Base-by-base conservation (phyloP, 2,888 invertebrate genomes). In the Megalurothrips usitatus region DNA sequence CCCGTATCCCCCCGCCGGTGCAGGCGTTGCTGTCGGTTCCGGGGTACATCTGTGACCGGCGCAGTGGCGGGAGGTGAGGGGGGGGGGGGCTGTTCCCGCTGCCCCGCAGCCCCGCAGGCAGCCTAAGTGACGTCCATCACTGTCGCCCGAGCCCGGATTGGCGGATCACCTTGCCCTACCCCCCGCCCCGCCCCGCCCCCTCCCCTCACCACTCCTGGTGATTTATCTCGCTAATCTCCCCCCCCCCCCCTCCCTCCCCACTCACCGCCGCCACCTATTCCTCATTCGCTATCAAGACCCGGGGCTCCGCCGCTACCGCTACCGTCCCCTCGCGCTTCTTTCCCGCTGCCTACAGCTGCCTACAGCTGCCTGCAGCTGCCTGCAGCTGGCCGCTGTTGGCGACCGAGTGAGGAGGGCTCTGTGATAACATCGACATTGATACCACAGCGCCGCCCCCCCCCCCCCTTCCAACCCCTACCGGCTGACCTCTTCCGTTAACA, bases 391-490 rank as follows among this genome's bases (percentile, higher is more conserved):
- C n/a, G 14, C 58, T 17, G 11, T 11, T 49, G 58, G 11, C 58
- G n/a, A n/a, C n/a, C n/a, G n/a, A n/a, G n/a, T 43, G 34, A 43
- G 58, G 58, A 58, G 58, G 58, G 17, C 34, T n/a, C n/a, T n/a
- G 58, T 58, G 58, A 58, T 58, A 58, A 58, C 58, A 58, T 58
- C 58, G n/a, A 58, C 58, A 58, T 58, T 58, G 58, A 58, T 58
- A 58, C 58, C 58, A 14, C 52, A 17, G 9, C 52, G 12, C 52
- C 12, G 6, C 19, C 14, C n/a, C 58, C n/a, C 58, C 58, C 14
- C 58, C 58, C 19, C 58, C 11, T 8, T 10, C 52, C 14, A 11
- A n/a, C 58, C 58, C 14, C 58, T n/a, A 11, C 58, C 58, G 58
- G 19, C 12, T 17, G 6, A 17, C 58, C 58, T 17, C 52, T 43